Percentiles rank a stretch among this genome's conserved stretches.
phyloP scores from a whole-genome alignment of 2,113 vertebrate genomes.

The Hymenochirus boettgeri region DNA sequence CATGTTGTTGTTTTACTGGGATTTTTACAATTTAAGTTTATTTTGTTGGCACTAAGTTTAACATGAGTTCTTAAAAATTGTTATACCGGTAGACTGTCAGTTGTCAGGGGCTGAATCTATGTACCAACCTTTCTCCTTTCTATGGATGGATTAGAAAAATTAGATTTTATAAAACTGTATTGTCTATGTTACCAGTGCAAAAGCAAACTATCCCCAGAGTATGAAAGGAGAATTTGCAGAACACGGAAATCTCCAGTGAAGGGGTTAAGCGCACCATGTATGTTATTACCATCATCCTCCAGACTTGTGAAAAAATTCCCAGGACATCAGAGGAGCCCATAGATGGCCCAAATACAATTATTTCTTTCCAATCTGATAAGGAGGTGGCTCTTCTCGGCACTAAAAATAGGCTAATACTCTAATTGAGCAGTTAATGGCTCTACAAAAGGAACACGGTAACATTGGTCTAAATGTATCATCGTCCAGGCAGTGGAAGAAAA shows the following conservation, averaged over 20 bases:
- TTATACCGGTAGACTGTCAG: too few relatives aligned
- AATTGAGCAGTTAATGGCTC: conserved; percentile 40
- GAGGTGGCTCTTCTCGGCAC: conserved; percentile 21
- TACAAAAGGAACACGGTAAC: conserved; percentile 32
- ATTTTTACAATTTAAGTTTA: too few relatives aligned
- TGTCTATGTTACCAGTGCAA: too few relatives aligned
- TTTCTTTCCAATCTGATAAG: conserved; percentile 35
- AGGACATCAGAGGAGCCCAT: conserved; percentile 24
- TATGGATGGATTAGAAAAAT: too few relatives aligned
- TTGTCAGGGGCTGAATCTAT: too few relatives aligned
- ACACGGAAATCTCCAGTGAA: neutral
- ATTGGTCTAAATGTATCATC: conserved; percentile 33
- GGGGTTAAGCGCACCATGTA: neutral
- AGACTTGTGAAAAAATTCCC: conserved; percentile 42
- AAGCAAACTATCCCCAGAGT: neutral
- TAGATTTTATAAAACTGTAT: too few relatives aligned
- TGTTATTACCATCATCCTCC: conserved; percentile 16
- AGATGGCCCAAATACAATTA: conserved; percentile 39
- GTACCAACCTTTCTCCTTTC: too few relatives aligned
- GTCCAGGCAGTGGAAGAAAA: conserved; percentile 13
- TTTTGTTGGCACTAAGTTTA: too few relatives aligned
- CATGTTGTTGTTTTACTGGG: too few relatives aligned
- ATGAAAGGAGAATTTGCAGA: neutral
- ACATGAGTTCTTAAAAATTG: too few relatives aligned
- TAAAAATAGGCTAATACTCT: conserved; percentile 44